A percentile compares a stretch with the other conserved stretches of the same genome.
Evolutionary conservation across 2,113 vertebrate genomes (phyloP).

Genomic region (Aegotheles bennettii): DNA sequence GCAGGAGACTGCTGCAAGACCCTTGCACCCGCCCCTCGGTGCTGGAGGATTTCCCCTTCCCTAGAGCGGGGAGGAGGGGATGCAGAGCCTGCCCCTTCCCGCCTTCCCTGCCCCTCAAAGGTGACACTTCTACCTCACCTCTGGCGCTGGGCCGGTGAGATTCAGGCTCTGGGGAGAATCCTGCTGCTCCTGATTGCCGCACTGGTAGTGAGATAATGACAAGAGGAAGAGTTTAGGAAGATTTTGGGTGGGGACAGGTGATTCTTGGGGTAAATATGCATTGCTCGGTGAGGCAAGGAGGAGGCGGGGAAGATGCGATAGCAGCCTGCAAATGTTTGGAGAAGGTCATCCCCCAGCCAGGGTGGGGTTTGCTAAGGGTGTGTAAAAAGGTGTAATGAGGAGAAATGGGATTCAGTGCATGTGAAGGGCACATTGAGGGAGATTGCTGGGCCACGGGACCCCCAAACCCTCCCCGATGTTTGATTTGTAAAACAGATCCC

Average conservation of each 20-base stretch:
- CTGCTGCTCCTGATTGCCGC: not conserved
- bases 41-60: not conserved
- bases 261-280: not conserved
- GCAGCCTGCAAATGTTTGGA: not conserved
- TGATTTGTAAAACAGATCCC: not conserved
- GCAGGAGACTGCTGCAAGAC: not conserved
- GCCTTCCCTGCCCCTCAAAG: accelerated
- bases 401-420: not conserved
- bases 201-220: not conserved
- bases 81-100: no score
- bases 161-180: not conserved
- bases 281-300: not conserved
- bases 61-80: no score
- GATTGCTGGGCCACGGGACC: accelerated
- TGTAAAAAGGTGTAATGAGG: not conserved
- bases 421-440: not conserved
- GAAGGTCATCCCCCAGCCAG: not conserved
- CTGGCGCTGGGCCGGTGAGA: not conserved
- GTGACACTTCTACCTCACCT: not conserved
- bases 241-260: not conserved
- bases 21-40: no score
- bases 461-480: not conserved
- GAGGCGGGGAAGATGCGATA: not conserved
- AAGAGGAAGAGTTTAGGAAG: not conserved
- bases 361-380: not conserved